A percentile compares a stretch with the other conserved stretches of the same genome.
Conservation (phyloP, 2,888 invertebrate species). For the Barypeithes pellucidus region DNA sequence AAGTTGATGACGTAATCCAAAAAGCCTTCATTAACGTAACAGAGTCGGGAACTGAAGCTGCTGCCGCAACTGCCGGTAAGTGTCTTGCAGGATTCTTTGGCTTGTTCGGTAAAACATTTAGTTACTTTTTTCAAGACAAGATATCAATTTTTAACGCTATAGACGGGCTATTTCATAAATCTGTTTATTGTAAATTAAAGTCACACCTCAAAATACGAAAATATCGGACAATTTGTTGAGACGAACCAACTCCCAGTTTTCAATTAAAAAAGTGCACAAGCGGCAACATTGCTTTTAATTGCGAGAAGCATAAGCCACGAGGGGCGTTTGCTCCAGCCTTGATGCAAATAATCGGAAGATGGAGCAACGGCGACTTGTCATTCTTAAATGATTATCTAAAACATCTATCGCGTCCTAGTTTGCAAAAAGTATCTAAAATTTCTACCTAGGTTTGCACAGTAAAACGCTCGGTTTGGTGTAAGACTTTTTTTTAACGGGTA, state of each 20-base stretch:
- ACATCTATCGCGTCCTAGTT: neutral
- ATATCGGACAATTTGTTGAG: too few relatives aligned
- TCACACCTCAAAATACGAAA: too few relatives aligned
- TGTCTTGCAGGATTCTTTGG: neutral
- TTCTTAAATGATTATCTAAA: too few relatives aligned
- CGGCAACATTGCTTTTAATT: too few relatives aligned
- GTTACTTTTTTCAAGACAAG: slow-evolving; percentile 21
- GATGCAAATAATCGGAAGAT: too few relatives aligned
- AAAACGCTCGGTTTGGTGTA: neutral
- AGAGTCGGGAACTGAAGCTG: slow-evolving; percentile 67
- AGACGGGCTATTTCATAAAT: too few relatives aligned
- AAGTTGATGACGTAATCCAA: slow-evolving; percentile 64
- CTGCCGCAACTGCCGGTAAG: slow-evolving; percentile 65
- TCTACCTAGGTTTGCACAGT: neutral
- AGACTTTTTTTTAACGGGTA: neutral
- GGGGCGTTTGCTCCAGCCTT: too few relatives aligned
- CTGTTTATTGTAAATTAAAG: too few relatives aligned
- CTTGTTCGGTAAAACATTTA: neutral
- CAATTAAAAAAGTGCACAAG: too few relatives aligned
- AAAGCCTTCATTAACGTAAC: slow-evolving; percentile 68
- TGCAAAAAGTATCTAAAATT: slow-evolving; percentile 5
- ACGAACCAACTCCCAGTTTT: too few relatives aligned
- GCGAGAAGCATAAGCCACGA: too few relatives aligned
- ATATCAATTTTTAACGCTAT: neutral
- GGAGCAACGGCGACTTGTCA: too few relatives aligned